phyloP scores from a whole-genome alignment of 2,888 invertebrate species.

The Lasioglossum figueresi region DNA sequence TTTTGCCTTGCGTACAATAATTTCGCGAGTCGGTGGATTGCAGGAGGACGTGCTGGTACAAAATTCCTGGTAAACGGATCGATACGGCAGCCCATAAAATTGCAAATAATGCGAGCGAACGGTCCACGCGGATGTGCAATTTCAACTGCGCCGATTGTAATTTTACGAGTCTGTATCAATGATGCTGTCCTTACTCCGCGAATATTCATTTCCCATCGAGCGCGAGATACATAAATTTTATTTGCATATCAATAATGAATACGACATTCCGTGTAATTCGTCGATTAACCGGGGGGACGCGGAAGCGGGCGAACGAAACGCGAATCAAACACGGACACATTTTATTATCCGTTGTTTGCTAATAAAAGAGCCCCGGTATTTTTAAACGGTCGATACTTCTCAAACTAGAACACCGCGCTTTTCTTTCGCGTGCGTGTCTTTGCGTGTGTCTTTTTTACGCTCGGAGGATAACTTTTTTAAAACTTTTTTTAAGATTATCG shows the following conservation, averaged over 20 bases:
- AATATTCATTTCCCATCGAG: conserved; percentile 28
- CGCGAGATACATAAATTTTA: conserved; percentile 26
- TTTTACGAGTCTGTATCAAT: conserved; percentile 34
- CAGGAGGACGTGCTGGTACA: background rate
- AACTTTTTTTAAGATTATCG: background rate
- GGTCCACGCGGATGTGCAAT: conserved; percentile 35
- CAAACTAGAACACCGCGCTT: background rate
- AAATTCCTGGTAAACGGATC: conserved; percentile 25
- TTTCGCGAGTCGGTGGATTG: conserved; percentile 22
- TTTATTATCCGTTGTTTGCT: background rate
- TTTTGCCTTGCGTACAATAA: conserved; percentile 15
- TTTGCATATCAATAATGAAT: conserved; percentile 26
- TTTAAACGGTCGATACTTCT: background rate
- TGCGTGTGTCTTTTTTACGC: background rate
- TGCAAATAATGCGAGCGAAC: conserved; percentile 35
- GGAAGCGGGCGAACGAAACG: background rate
- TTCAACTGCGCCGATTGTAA: conserved; percentile 45
- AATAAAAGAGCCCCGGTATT: background rate
- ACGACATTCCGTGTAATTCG: conserved; percentile 27
- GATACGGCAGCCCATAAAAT: conserved; percentile 42
- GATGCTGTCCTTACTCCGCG: conserved; percentile 15
- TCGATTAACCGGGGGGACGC: conserved; percentile 27
- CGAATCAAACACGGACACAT: background rate
- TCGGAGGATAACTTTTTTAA: background rate
- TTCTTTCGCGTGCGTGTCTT: background rate